Conservation (phyloP, 1,140 invertebrate genomes). For the Neomicropteryx cornuta region DNA sequence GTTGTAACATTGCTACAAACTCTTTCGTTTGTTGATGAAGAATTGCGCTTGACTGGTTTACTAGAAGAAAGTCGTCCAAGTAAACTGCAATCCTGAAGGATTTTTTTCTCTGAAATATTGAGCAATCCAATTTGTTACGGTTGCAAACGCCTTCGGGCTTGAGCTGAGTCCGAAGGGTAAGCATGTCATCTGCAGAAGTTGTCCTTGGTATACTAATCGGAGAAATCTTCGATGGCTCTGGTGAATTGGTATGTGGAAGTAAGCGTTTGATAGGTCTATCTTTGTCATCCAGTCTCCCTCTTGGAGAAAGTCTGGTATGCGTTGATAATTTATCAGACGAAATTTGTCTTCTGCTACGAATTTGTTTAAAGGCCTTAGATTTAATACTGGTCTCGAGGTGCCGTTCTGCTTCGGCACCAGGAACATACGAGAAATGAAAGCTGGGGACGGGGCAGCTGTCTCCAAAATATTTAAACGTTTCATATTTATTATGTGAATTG, state of each 20-base stretch:
- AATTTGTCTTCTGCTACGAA: conserved; percentile 11
- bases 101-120: conserved; percentile 12
- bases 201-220: conserved; percentile 14
- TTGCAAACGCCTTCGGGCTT: conserved; percentile 9
- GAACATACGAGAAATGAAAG: conserved; percentile 9
- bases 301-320: conserved; percentile 16
- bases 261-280: conserved; percentile 16
- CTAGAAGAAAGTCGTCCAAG: conserved; percentile 19
- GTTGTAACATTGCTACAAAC: conserved; percentile 8
- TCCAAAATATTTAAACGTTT: conserved; percentile 7
- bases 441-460: background rate
- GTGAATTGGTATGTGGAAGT: conserved; percentile 17
- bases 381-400: conserved; percentile 7
- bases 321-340: conserved; percentile 12
- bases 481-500: conserved; percentile 10
- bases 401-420: conserved; percentile 8
- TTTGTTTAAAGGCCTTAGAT: conserved; percentile 3
- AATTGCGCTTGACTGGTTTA: conserved; percentile 10
- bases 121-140: conserved; percentile 14
- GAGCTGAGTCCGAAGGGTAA: conserved; percentile 15
- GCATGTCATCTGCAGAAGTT: conserved; percentile 14
- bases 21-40: conserved; percentile 8
- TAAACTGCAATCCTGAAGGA: conserved; percentile 14
- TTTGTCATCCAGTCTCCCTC: conserved; percentile 13
- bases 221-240: conserved; percentile 12